These are phyloP conservation scores for Gerris buenoi DNA, from an alignment of 1,140 invertebrate species.

Conservation along the genomic window DNA sequence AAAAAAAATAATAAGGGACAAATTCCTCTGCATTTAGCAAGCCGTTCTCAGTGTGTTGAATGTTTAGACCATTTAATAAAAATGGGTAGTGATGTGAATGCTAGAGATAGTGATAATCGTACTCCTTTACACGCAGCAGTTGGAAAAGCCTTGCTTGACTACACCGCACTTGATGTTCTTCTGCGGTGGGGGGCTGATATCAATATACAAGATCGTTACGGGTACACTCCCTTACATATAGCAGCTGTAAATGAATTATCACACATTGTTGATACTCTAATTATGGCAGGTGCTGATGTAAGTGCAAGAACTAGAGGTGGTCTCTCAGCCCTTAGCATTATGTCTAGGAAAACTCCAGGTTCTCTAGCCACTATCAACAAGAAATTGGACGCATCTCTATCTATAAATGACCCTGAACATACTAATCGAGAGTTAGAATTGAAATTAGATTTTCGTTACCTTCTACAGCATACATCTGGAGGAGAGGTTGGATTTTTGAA, in stretches of 20 bases:
- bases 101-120: conserved; percentile 56
- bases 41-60: conserved; percentile 55
- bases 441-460: conserved; percentile 61
- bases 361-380: conserved; percentile 58
- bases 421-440: conserved; percentile 62
- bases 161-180: conserved; percentile 54
- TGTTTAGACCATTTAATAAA: conserved; percentile 59
- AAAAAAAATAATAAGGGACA: conserved; percentile 57
- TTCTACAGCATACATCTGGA: conserved; percentile 59
- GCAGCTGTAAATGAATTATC: conserved; percentile 72
- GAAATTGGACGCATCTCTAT: conserved; percentile 59
- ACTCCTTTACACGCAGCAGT: conserved; percentile 63
- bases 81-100: conserved; percentile 53
- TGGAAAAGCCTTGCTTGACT: conserved; percentile 53
- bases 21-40: conserved; percentile 59
- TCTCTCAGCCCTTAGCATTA: conserved; percentile 62
- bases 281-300: conserved; percentile 68
- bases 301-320: conserved; percentile 68
- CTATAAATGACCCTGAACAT: conserved; percentile 57
- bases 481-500: conserved; percentile 66
- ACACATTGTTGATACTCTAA: conserved; percentile 62
- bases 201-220: conserved; percentile 71
- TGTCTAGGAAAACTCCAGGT: conserved; percentile 64
- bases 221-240: conserved; percentile 75
- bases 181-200: conserved; percentile 65